phyloP scores from a whole-genome alignment of 2,113 vertebrate species.

The Octodon degus region DNA sequence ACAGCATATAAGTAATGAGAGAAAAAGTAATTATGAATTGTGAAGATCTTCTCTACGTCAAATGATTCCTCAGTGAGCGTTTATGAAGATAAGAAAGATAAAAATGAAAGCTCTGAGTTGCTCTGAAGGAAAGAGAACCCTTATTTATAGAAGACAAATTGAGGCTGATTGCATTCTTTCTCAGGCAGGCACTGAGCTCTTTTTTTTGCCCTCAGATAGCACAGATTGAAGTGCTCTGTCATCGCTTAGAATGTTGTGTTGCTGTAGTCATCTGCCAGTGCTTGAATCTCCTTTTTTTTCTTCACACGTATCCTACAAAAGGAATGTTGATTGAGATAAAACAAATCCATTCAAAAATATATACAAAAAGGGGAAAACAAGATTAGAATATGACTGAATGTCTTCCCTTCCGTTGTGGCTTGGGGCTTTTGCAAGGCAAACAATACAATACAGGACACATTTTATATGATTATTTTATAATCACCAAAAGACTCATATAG shows the following conservation, averaged over 20 bases:
- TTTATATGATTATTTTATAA: too few relatives aligned
- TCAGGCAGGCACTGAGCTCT: not conserved
- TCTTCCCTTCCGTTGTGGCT: not conserved
- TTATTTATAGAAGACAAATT: conserved; percentile 64
- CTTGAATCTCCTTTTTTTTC: conserved; percentile 5
- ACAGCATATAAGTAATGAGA: conserved; percentile 44
- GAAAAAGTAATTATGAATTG: conserved; percentile 59
- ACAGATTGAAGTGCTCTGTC: not conserved
- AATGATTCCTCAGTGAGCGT: conserved; percentile 54
- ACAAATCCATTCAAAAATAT: conserved; percentile 26
- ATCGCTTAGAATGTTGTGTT: conserved; percentile 21
- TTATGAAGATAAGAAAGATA: conserved; percentile 51
- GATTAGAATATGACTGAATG: conserved; percentile 58
- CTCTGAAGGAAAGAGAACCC: conserved; percentile 48
- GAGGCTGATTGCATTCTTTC: conserved; percentile 65
- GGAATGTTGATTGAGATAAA: conserved; percentile 66
- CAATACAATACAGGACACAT: too few relatives aligned
- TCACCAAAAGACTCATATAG: too few relatives aligned
- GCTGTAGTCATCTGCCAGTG: conserved; percentile 22
- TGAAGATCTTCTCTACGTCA: conserved; percentile 42
- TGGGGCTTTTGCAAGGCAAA: too few relatives aligned
- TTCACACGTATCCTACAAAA: conserved; percentile 45
- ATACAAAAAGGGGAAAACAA: conserved; percentile 18
- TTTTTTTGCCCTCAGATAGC: not conserved
- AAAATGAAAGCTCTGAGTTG: conserved; percentile 61